Conservation (phyloP, 2,113 vertebrate species). For the Laticauda colubrina region DNA sequence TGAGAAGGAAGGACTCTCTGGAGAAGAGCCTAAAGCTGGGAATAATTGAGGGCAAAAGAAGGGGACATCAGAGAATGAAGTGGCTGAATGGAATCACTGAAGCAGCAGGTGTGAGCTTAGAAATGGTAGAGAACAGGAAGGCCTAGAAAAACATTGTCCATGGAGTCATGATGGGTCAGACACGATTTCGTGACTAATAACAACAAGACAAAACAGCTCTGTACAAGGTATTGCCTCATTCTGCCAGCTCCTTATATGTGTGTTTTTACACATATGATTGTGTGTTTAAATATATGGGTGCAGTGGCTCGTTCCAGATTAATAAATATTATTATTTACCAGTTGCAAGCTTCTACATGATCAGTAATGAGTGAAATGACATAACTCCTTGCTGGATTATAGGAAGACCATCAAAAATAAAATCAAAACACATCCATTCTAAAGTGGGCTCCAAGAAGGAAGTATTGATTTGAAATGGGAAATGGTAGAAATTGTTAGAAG, state of each 20-base stretch:
- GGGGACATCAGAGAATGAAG: no score
- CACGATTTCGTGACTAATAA: no score
- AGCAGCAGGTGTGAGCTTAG: no score
- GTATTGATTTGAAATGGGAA: not conserved
- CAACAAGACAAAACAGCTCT: no score
- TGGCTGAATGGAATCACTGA: no score
- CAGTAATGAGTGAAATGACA: not conserved
- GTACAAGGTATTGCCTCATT: not conserved
- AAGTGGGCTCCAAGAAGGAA: not conserved
- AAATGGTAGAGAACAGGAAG: no score
- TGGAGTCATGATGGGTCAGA: no score
- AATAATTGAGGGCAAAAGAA: no score
- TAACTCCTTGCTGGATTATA: not conserved
- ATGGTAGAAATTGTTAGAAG: not conserved
- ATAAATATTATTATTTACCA: not conserved
- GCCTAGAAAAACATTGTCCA: no score
- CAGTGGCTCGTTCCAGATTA: not conserved
- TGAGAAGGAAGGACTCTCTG: no score
- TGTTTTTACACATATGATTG: not conserved
- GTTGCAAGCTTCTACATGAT: not conserved
- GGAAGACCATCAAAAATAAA: not conserved
- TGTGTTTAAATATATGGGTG: not conserved
- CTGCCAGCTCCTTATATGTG: not conserved
- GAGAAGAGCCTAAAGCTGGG: no score
- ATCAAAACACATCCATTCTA: not conserved